A percentile compares a stretch with the other conserved stretches of the same genome.
Evolutionary conservation across 2,113 vertebrate genomes (phyloP).

Genomic region (Malurus melanocephalus): DNA sequence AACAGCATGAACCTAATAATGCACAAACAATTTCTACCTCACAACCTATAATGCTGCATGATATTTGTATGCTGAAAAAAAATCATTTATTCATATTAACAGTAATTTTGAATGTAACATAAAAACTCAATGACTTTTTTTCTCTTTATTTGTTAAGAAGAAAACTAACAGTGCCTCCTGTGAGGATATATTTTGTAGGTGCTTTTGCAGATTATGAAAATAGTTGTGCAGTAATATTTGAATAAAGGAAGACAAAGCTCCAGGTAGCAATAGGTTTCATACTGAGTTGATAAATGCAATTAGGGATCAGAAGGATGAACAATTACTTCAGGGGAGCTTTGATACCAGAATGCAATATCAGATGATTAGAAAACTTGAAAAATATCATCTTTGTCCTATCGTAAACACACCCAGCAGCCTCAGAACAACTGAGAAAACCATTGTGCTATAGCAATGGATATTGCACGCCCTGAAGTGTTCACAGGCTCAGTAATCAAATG

Average conservation of each 20-base stretch:
- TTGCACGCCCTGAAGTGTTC: constrained; percentile 30
- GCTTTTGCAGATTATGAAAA: constrained; percentile 56
- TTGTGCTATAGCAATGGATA: neutral
- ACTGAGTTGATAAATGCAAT: constrained; percentile 57
- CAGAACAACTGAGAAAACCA: neutral
- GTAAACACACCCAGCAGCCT: neutral
- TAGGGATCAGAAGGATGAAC: constrained; percentile 54
- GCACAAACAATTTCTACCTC: constrained; percentile 62
- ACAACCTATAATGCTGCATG: constrained; percentile 34
- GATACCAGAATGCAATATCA: constrained; percentile 48
- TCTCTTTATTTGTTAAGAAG: constrained; percentile 15
- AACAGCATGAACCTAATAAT: constrained; percentile 63
- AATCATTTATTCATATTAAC: constrained; percentile 14
- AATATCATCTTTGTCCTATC: constrained; percentile 12
- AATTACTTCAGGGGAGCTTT: constrained; percentile 53
- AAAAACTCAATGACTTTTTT: constrained; percentile 24
- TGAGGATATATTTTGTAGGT: constrained; percentile 25
- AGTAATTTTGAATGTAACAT: constrained; percentile 37
- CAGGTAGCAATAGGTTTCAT: constrained; percentile 54
- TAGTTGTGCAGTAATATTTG: constrained; percentile 35
- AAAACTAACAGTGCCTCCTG: neutral
- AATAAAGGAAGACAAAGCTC: constrained; percentile 52
- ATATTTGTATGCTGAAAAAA: constrained; percentile 27
- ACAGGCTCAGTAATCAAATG: constrained; percentile 15
- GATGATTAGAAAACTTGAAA: constrained; percentile 45